Evolutionary conservation across 2,113 vertebrate genomes (phyloP).

Genomic region (Procavia capensis): DNA sequence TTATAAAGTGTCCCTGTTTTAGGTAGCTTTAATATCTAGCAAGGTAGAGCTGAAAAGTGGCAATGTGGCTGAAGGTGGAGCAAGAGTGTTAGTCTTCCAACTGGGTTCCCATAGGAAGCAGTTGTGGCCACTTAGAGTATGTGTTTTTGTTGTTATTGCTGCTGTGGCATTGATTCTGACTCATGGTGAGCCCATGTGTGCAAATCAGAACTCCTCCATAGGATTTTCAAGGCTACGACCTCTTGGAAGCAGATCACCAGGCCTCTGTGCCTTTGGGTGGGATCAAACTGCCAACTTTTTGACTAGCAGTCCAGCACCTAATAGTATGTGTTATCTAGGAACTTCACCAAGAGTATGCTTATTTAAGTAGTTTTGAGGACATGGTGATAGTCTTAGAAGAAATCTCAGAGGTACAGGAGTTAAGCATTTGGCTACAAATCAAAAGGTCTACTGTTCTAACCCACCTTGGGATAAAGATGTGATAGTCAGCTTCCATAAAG

Average conservation of each 20-base stretch:
- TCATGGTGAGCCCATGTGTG: no score
- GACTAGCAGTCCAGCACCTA: neutral
- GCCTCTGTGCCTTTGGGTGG: neutral
- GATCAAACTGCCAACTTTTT: neutral
- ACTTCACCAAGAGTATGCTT: neutral
- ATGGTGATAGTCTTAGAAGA: neutral
- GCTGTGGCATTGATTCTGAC: no score
- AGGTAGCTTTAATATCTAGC: neutral
- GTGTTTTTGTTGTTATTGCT: no score
- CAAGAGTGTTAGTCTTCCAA: neutral
- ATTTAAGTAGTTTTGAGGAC: neutral
- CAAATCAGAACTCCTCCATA: no score
- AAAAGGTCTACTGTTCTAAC: no score
- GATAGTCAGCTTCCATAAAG: no score
- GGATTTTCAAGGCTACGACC: no score
- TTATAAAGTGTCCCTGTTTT: neutral
- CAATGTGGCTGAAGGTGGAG: no score
- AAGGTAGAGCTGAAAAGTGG: neutral
- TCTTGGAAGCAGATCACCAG: neutral
- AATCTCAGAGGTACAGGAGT: neutral
- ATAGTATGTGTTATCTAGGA: neutral
- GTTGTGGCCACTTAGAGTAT: neutral
- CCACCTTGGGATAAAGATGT: no score
- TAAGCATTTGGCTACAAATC: neutral
- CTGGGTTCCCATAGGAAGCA: neutral